Evolutionary conservation across 2,113 vertebrate genomes (phyloP).

Genomic region (Leucosticte australis): DNA sequence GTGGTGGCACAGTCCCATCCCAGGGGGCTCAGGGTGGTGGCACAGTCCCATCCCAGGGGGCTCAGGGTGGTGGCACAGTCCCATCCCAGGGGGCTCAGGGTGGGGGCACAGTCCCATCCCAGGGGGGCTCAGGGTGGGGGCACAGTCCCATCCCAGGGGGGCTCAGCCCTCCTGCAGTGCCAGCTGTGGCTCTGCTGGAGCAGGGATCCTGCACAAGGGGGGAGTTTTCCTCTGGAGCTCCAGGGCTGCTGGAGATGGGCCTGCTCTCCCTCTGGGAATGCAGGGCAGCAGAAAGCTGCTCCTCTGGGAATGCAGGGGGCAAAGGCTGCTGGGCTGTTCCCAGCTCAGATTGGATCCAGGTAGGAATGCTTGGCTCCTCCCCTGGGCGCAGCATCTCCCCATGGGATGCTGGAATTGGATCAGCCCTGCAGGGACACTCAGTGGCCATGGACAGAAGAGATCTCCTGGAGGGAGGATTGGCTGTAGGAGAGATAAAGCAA

Average conservation of each 20-base stretch:
- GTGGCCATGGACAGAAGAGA: neutral
- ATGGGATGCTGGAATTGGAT: neutral
- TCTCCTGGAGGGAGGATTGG: neutral
- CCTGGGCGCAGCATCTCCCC: neutral
- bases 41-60: too few species aligned
- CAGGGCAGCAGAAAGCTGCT: neutral
- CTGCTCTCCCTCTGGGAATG: neutral
- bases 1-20: too few species aligned
- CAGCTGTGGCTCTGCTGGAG: neutral
- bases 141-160: neutral
- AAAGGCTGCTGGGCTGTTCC: neutral
- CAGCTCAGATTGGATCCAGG: neutral
- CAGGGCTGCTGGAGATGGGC: neutral
- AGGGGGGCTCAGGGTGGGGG: too few species aligned
- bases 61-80: too few species aligned
- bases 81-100: too few species aligned
- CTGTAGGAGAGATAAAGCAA: neutral
- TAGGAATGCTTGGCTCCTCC: neutral
- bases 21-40: too few species aligned
- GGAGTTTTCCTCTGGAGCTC: neutral
- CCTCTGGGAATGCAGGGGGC: too few species aligned
- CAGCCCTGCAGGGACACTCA: neutral
- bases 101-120: too few species aligned
- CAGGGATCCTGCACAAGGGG: neutral
- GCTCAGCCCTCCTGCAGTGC: neutral